These are phyloP conservation scores for human (Homo sapiens) DNA, from an alignment of 2,113 vertebrate species.

Conservation along the genomic window GRCh38 chr7:15489001-15489500, in stretches of 20 bases:
- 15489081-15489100: background rate
- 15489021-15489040: background rate
- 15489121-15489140: slow-evolving; percentile 1
- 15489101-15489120: background rate
- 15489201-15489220: background rate
- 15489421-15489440: slow-evolving; percentile 92
- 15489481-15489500: slow-evolving; percentile 92
- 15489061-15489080: background rate
- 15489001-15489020: slow-evolving; percentile 6
- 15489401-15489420: slow-evolving; percentile 90
- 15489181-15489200: background rate
- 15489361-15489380: slow-evolving; percentile 84
- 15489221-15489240: background rate
- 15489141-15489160: background rate
- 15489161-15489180: background rate
- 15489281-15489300: background rate
- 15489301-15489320: slow-evolving; percentile 63
- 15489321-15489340: slow-evolving; percentile 70
- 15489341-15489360: slow-evolving; percentile 82
- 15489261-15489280: background rate
- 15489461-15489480: slow-evolving; percentile 93
- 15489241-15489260: background rate
- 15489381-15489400: slow-evolving; percentile 81
- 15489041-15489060: background rate
- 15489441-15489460: slow-evolving; percentile 85